A percentile compares a stretch with the other conserved stretches of the same genome.
These are phyloP conservation scores for Charina bottae DNA, from an alignment of 2,113 vertebrate genomes.

Conservation along the genomic window DNA sequence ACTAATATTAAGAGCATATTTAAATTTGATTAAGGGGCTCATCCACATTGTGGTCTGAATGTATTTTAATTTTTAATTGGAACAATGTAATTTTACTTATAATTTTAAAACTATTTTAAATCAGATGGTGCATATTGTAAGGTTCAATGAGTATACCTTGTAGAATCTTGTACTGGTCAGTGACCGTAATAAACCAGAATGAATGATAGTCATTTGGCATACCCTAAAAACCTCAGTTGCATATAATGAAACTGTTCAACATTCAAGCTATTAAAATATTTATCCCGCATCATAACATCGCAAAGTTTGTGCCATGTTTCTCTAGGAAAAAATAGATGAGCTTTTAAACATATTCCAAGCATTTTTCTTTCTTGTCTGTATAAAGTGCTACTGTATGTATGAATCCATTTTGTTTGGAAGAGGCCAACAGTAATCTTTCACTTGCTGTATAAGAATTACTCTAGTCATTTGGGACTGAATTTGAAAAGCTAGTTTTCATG, in stretches of 20 bases:
- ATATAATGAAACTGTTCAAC: not conserved
- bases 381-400: not conserved
- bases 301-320: not conserved
- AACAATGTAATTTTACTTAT: too few species aligned
- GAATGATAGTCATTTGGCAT: slow-evolving; percentile 14
- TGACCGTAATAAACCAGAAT: too few species aligned
- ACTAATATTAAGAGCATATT: too few species aligned
- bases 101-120: too few species aligned
- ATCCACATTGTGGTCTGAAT: too few species aligned
- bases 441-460: not conserved
- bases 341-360: not conserved
- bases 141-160: too few species aligned
- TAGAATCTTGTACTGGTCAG: too few species aligned
- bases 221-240: not conserved
- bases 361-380: not conserved
- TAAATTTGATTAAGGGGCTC: too few species aligned
- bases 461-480: not conserved
- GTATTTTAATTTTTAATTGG: too few species aligned
- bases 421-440: not conserved
- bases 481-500: not conserved
- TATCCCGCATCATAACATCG: not conserved
- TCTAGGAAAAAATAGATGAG: accelerated
- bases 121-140: too few species aligned
- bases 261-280: not conserved
- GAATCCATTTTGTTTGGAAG: not conserved